These are phyloP conservation scores for Sceloporus undulatus DNA, from an alignment of 2,113 vertebrate species.

Conservation along the genomic window DNA sequence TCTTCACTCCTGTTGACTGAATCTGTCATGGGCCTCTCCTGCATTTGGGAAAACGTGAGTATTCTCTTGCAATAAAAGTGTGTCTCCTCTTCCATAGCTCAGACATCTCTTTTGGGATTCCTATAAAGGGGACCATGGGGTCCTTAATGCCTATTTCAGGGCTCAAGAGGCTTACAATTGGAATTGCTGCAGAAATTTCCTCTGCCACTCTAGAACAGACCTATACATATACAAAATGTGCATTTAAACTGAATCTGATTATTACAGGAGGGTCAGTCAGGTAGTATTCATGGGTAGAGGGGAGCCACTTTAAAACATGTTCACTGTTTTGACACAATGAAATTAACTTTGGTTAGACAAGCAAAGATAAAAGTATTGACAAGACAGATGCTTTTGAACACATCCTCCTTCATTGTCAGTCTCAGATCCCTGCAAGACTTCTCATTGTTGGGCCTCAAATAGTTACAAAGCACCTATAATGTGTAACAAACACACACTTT, in stretches of 20 bases:
- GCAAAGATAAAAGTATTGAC: neutral
- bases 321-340: no score
- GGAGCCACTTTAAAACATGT: neutral
- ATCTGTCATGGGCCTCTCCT: neutral
- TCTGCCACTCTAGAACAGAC: neutral
- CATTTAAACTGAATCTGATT: neutral
- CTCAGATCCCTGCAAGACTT: neutral
- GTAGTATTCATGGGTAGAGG: neutral
- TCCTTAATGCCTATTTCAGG: neutral
- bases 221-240: neutral
- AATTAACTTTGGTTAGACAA: no score
- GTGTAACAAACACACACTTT: no score
- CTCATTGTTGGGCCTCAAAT: no score
- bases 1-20: neutral
- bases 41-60: no score
- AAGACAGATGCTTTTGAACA: neutral
- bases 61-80: conserved; percentile 26
- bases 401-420: no score
- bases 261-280: neutral
- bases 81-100: neutral
- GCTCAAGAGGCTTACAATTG: neutral
- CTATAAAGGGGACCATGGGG: no score
- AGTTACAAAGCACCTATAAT: no score
- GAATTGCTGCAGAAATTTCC: neutral
- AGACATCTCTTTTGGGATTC: neutral